phyloP scores from a whole-genome alignment of 2,888 invertebrate species.

The Cepaea hortensis region DNA sequence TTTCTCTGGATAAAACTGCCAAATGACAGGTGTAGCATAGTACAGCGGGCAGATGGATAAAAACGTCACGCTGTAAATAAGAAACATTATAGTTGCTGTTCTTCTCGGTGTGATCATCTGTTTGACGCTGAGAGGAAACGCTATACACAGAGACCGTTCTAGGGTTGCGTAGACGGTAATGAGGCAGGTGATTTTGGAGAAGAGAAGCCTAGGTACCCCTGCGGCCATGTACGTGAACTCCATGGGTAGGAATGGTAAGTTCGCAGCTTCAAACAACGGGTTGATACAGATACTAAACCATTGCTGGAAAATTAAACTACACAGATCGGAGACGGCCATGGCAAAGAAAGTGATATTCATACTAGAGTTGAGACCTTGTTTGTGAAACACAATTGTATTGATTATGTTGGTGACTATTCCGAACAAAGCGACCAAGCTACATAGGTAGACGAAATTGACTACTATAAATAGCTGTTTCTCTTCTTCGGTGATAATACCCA shows the following conservation, averaged over 20 bases:
- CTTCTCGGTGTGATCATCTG: background rate
- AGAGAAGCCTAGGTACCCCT: background rate
- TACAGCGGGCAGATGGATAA: background rate
- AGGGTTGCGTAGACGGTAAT: background rate
- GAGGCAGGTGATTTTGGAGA: background rate
- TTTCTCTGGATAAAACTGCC: background rate
- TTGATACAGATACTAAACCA: background rate
- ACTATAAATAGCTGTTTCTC: background rate
- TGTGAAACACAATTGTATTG: background rate
- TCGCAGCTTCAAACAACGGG: background rate
- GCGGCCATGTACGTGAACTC: background rate
- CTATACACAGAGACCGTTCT: constrained; percentile 1
- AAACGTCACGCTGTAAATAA: background rate
- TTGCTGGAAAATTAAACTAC: background rate
- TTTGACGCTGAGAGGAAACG: background rate
- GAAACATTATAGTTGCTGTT: background rate
- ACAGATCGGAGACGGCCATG: background rate
- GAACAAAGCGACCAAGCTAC: background rate
- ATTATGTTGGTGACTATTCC: background rate
- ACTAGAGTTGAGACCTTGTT: background rate
- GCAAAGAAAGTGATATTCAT: constrained; percentile 5
- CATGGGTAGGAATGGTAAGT: background rate
- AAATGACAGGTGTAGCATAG: background rate
- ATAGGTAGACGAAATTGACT: background rate
- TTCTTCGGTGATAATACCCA: too few species aligned